Evolutionary conservation across 2,888 invertebrate species (phyloP), one percentile per base, ranked within the genome.

Genomic region (Hyalella azteca): DNA sequence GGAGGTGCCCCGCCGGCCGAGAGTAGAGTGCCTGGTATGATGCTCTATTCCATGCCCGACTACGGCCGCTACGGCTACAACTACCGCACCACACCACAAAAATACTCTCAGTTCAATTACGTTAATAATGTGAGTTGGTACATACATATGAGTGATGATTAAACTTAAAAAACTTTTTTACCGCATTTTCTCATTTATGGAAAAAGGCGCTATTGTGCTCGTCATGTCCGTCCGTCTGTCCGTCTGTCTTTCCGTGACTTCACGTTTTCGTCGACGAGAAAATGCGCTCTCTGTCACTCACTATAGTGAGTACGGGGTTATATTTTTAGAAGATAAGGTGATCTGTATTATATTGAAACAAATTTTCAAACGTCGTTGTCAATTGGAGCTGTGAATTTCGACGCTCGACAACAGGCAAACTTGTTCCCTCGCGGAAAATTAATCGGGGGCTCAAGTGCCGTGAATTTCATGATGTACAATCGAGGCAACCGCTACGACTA

Each of bases 401-500:
- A 48, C 48, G 22, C 22, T 13, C 22, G 22, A 39, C 40, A n/a
- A 0, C 78, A 79, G 79, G 22, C 48, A 0, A 79, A 79, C 36
- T 26, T 19, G 22, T 79, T 45, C 45, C 79, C 80, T 32, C 79
- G 66, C 36, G 89, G 87, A 0, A 88, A 88, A 82, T 86, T 87
- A 3, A 84, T 96, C 36, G 96, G 96, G 32, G 96, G 97, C 19
- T 92, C 93, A 79, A 94, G 94, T 86, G 94, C 95, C 1, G 91
- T 96, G 0, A 96, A 96, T 87, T 94, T 94, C 19, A 96, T 97
- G 96, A 91, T 96, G 49, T 97, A 97, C 89, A 93, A 95, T 15
- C 91, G 97, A 78, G 96, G 96, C 78, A 96, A 95, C 86, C 91
- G 91, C 85, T 91, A 92, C 81, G 96, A 96, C 87, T 97, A 95